Conservation (phyloP, 2,797 vertebrate genomes). For the Clarias platycephalus region DNA sequence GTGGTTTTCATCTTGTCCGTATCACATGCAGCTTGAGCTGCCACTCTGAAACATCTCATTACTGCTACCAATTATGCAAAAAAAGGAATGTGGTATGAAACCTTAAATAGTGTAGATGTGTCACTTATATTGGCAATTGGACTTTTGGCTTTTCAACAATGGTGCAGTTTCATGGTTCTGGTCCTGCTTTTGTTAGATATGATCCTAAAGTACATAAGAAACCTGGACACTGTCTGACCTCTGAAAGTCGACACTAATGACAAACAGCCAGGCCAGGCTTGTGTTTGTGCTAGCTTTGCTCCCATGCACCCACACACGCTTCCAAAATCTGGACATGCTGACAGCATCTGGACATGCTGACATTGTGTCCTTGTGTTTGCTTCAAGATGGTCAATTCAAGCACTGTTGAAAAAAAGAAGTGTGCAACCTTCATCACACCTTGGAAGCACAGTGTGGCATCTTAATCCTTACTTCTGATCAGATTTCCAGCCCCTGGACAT, state of each 20-base stretch:
- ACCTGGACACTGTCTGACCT: neutral
- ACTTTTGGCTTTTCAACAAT: neutral
- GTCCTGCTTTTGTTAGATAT: neutral
- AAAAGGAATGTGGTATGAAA: neutral
- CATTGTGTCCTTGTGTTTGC: neutral
- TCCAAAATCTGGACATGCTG: neutral
- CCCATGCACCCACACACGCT: neutral
- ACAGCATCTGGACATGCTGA: conserved; percentile 1
- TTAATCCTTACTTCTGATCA: conserved; percentile 6
- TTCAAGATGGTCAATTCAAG: neutral
- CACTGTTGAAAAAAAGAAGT: neutral
- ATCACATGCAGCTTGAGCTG: neutral
- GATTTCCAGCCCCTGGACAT: neutral
- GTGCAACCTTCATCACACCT: neutral
- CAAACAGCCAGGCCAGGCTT: neutral
- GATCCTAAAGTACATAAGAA: neutral
- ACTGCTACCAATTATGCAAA: neutral
- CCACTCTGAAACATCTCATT: neutral
- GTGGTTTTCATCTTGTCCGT: neutral
- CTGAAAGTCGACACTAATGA: neutral
- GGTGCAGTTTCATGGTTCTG: neutral
- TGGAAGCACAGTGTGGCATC: conserved; percentile 11
- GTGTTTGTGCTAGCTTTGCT: conserved; percentile 8
- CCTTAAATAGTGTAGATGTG: neutral
- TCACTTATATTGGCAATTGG: neutral